A percentile compares a stretch with the other conserved stretches of the same genome.
Conservation (phyloP, 2,888 invertebrate species). For the Ennomos fuscantarius region DNA sequence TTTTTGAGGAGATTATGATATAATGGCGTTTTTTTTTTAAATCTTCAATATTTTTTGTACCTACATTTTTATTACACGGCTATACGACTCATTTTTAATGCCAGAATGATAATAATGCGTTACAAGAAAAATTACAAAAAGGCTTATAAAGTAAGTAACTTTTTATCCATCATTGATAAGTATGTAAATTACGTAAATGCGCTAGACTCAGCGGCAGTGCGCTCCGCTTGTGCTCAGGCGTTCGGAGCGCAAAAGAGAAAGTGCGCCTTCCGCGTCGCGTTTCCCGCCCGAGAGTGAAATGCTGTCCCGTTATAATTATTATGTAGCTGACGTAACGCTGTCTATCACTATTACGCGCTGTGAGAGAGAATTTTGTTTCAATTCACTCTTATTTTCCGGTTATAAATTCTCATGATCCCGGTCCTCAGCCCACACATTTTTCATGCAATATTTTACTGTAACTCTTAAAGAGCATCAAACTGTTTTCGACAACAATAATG, state of each 20-base stretch:
- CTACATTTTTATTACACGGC: background rate
- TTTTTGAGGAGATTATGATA: slow-evolving; percentile 17
- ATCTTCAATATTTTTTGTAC: background rate
- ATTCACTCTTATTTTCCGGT: slow-evolving; percentile 32
- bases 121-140: too few relatives aligned
- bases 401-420: slow-evolving; percentile 1
- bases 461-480: too few relatives aligned
- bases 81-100: slow-evolving; percentile 1
- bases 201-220: slow-evolving; percentile 29
- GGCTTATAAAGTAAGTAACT: too few relatives aligned
- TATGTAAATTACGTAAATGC: slow-evolving; percentile 30
- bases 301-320: slow-evolving; percentile 72
- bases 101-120: background rate
- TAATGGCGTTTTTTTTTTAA: slow-evolving; percentile 8
- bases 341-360: slow-evolving; percentile 59
- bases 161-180: slow-evolving; percentile 12
- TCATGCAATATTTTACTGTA: too few relatives aligned
- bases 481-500: too few relatives aligned
- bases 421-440: background rate
- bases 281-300: slow-evolving; percentile 84
- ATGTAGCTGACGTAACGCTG: slow-evolving; percentile 71
- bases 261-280: slow-evolving; percentile 82
- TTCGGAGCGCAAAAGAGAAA: slow-evolving; percentile 80
- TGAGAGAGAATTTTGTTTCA: slow-evolving; percentile 32
- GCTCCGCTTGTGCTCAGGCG: slow-evolving; percentile 47